These are phyloP conservation scores for Ceyx melanurus DNA, from an alignment of 2,113 vertebrate genomes.

Conservation along the genomic window DNA sequence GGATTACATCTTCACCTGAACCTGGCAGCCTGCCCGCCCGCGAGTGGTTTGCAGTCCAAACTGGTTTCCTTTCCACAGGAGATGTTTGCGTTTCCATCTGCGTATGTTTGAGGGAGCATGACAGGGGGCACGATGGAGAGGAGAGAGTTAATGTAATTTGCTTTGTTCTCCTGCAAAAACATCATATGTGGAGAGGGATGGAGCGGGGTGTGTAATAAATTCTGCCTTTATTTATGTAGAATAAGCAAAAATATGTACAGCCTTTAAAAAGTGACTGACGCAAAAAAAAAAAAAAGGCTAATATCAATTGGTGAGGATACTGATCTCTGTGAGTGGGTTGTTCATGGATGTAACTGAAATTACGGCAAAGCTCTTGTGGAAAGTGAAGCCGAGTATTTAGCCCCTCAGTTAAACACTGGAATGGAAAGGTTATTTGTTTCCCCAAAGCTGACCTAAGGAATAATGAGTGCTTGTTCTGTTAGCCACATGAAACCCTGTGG, in stretches of 20 bases:
- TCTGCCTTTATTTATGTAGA: background rate
- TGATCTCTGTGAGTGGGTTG: background rate
- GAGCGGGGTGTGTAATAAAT: background rate
- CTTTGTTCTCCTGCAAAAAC: slow-evolving; percentile 45
- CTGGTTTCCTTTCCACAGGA: background rate
- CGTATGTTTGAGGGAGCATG: background rate
- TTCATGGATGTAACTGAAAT: slow-evolving; percentile 39
- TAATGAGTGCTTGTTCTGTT: background rate
- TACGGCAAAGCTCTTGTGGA: slow-evolving; percentile 1
- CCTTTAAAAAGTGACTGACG: slow-evolving; percentile 14
- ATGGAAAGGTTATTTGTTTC: background rate
- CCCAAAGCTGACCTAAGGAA: background rate
- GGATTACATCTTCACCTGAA: slow-evolving; percentile 32
- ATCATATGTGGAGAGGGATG: background rate
- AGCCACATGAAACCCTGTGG: background rate
- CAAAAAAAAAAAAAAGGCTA: background rate
- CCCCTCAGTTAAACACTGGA: background rate
- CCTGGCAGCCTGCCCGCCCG: background rate
- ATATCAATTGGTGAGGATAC: background rate
- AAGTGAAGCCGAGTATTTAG: slow-evolving; percentile 29
- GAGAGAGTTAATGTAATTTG: slow-evolving; percentile 44
- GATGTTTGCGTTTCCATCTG: background rate
- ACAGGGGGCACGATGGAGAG: background rate
- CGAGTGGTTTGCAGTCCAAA: background rate
- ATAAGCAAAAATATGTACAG: slow-evolving; percentile 2